Evolutionary conservation across 2,888 invertebrate species (phyloP).

Genomic region (Trissonchulus latispiculum): DNA sequence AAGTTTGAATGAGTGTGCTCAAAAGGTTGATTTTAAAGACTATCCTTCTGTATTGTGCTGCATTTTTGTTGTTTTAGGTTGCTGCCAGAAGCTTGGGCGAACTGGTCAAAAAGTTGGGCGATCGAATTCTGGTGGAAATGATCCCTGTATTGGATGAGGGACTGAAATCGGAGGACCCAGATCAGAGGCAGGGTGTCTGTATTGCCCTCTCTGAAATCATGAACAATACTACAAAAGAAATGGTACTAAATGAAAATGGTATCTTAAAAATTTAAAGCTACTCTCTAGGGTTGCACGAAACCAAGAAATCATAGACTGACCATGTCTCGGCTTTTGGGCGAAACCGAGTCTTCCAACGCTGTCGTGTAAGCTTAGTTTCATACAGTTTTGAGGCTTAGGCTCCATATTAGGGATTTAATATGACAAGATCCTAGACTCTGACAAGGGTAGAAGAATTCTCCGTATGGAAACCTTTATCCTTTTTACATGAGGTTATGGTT

Average conservation of each 20-base stretch:
- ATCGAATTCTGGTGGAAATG: conserved; percentile 91
- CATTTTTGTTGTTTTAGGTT: conserved; percentile 52
- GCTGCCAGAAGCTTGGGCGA: conserved; percentile 93
- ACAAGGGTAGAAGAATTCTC: too few species aligned
- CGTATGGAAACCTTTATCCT: too few species aligned
- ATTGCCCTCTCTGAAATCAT: conserved; percentile 93
- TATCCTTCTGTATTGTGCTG: too few species aligned
- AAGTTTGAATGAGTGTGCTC: neutral
- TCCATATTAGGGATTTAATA: too few species aligned
- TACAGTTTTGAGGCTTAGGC: too few species aligned
- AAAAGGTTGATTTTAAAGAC: neutral
- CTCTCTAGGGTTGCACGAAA: too few species aligned
- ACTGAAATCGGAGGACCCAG: conserved; percentile 74
- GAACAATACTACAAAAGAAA: conserved; percentile 85
- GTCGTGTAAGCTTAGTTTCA: too few species aligned
- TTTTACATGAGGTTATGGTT: too few species aligned
- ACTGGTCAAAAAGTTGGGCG: conserved; percentile 88
- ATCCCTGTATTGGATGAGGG: conserved; percentile 93
- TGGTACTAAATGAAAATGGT: conserved; percentile 54
- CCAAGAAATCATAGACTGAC: too few species aligned
- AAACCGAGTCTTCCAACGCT: too few species aligned
- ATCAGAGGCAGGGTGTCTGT: conserved; percentile 95
- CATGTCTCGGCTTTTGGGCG: too few species aligned
- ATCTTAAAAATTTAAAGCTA: neutral
- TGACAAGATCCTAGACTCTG: too few species aligned